These are phyloP conservation scores for Petrolisthes manimaculis DNA, from an alignment of 2,888 invertebrate species.

Conservation along the genomic window DNA sequence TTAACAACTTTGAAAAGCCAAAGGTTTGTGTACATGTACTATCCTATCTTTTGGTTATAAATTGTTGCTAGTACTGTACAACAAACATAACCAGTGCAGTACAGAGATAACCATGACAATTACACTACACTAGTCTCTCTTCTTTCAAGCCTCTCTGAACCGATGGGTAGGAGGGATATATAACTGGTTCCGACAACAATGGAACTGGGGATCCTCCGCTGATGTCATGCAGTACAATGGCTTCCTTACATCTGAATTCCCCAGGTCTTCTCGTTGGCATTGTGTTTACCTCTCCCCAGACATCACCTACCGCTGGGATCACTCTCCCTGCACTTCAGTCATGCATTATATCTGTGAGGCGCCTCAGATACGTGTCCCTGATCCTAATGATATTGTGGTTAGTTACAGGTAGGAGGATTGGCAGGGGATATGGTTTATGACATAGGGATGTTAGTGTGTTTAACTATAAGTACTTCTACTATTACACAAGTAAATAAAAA, in stretches of 20 bases:
- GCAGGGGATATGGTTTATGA: no score
- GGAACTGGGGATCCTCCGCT: conserved; percentile 87
- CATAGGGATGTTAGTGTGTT: no score
- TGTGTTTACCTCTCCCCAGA: conserved; percentile 80
- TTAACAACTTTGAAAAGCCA: not conserved
- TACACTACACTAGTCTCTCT: no score
- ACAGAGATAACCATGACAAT: no score
- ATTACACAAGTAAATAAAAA: conserved; percentile 82
- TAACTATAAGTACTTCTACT: no score
- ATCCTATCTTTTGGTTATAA: no score
- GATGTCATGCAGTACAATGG: conserved; percentile 69
- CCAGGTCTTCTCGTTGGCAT: conserved; percentile 75
- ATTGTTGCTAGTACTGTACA: no score
- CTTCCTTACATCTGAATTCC: conserved; percentile 39
- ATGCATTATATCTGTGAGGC: conserved; percentile 81
- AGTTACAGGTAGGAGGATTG: no score
- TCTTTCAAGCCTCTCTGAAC: conserved; percentile 75
- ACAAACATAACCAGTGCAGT: no score
- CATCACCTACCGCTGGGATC: conserved; percentile 78
- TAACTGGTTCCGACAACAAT: conserved; percentile 79
- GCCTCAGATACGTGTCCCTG: conserved; percentile 68
- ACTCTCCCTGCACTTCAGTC: conserved; percentile 76
- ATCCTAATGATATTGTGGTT: conserved; percentile 25
- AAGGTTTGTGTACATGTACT: no score
- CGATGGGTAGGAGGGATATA: conserved; percentile 89